phyloP scores from a whole-genome alignment of 2,797 vertebrate genomes.

The Channallabes apus region DNA sequence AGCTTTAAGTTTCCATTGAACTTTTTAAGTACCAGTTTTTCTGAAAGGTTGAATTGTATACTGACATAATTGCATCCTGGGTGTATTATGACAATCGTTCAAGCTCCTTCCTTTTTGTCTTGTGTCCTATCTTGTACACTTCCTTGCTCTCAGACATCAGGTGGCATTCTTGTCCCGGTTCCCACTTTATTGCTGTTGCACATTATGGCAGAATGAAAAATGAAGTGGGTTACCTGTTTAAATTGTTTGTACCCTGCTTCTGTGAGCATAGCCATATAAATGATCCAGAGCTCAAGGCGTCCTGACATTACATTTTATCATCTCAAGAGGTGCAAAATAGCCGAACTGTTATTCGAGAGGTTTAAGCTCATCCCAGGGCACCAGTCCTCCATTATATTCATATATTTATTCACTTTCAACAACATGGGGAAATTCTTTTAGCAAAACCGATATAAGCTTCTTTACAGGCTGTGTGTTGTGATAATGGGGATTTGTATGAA shows the following conservation, averaged over 20 bases:
- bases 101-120: neutral
- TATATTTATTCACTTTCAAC: neutral
- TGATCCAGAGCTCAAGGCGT: neutral
- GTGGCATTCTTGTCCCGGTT: neutral
- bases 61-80: neutral
- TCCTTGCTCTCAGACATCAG: neutral
- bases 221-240: neutral
- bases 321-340: neutral
- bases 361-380: neutral
- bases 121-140: neutral
- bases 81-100: neutral
- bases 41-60: neutral
- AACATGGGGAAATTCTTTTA: no score
- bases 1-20: neutral
- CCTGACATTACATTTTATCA: neutral
- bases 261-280: neutral
- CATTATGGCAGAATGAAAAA: neutral
- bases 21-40: neutral
- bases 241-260: neutral
- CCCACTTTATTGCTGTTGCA: neutral
- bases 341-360: no score
- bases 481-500: constrained; percentile 70
- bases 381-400: no score
- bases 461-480: neutral
- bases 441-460: neutral